Conservation (phyloP, 2,113 vertebrate genomes). For the Bos taurus region DNA sequence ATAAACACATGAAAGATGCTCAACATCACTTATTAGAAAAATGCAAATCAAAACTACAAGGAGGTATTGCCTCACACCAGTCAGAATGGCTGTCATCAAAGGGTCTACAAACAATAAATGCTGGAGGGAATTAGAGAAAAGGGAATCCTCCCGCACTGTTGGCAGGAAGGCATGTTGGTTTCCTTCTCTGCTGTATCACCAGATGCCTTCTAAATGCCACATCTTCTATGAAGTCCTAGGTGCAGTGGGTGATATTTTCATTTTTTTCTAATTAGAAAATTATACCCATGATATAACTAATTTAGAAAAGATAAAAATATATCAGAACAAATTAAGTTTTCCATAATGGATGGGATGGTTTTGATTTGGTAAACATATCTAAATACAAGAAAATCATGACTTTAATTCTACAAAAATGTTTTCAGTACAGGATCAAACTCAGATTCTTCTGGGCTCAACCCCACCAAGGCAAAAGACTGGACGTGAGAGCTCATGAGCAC, state of each 20-base stretch:
- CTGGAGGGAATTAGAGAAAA: not conserved
- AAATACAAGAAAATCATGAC: conserved; percentile 1
- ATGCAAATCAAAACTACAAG: not conserved
- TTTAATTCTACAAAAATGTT: not conserved
- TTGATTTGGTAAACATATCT: not conserved
- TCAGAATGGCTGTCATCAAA: not conserved
- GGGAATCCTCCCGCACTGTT: not conserved
- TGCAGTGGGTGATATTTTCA: not conserved
- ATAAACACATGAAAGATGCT: not conserved
- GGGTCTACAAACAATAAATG: not conserved
- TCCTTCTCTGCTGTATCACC: not conserved
- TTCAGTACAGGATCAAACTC: not conserved
- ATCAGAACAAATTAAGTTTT: not conserved
- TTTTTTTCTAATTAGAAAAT: not conserved
- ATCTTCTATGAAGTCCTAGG: not conserved
- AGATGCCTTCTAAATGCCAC: not conserved
- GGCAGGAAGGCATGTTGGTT: not conserved
- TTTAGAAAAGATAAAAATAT: not conserved
- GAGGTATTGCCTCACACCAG: not conserved
- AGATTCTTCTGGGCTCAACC: not conserved
- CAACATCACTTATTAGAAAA: not conserved
- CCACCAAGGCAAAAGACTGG: not conserved
- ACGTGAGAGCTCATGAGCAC: not conserved
- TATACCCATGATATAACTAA: not conserved
- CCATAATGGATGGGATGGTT: not conserved